Conservation (phyloP, 2,888 invertebrate species). For the Marasmarcha lunaedactyla region DNA sequence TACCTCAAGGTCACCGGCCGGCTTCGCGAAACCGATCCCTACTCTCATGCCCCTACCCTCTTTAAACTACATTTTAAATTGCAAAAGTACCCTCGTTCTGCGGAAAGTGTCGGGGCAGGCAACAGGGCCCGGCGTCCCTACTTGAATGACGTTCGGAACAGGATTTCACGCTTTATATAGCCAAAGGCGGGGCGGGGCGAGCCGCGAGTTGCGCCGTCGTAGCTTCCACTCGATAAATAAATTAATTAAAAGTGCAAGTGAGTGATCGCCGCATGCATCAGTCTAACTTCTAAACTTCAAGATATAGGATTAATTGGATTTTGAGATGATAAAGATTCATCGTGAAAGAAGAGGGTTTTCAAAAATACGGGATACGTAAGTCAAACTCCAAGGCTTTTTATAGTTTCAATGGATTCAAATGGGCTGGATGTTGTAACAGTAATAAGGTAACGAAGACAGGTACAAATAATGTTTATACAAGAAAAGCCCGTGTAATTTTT, state of each 20-base stretch:
- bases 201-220: slow-evolving; percentile 66
- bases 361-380: too few relatives aligned
- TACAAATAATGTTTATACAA: too few relatives aligned
- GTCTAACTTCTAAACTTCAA: slow-evolving; percentile 28
- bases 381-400: too few relatives aligned
- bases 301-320: slow-evolving; percentile 60
- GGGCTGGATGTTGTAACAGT: too few relatives aligned
- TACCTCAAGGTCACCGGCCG: slow-evolving; percentile 5
- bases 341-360: too few relatives aligned
- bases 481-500: too few relatives aligned
- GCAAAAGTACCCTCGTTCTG: slow-evolving; percentile 50
- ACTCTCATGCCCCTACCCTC: neutral
- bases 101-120: slow-evolving; percentile 39
- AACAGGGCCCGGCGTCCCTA: slow-evolving; percentile 47
- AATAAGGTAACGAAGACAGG: too few relatives aligned
- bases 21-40: neutral
- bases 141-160: slow-evolving; percentile 57
- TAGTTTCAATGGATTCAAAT: too few relatives aligned
- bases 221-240: slow-evolving; percentile 69
- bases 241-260: slow-evolving; percentile 72
- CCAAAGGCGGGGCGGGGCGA: slow-evolving; percentile 52
- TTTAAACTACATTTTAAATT: slow-evolving; percentile 32
- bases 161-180: slow-evolving; percentile 48
- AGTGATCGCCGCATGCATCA: slow-evolving; percentile 44
- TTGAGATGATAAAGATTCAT: slow-evolving; percentile 31